A percentile compares a stretch with the other conserved stretches of the same genome.
phyloP scores from a whole-genome alignment of 2,113 vertebrate species.

The Psilopogon haemacephalus region DNA sequence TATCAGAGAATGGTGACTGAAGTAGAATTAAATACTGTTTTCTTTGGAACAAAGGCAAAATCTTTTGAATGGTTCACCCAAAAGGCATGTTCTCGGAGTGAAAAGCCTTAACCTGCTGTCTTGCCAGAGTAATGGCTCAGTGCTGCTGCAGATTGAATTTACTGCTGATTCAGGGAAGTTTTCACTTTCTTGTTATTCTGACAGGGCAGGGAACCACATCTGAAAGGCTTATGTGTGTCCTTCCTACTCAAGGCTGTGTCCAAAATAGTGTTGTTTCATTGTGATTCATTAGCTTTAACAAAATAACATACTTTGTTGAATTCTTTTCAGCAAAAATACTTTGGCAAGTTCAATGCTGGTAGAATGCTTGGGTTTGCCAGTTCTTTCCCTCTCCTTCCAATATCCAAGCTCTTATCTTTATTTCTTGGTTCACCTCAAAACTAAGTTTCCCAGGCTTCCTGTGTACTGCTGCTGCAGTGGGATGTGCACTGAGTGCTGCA shows the following conservation, averaged over 20 bases:
- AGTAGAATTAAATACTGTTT: not conserved
- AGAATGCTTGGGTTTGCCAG: not conserved
- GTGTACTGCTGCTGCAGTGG: not conserved
- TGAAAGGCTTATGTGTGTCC: not conserved
- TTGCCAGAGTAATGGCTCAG: not conserved
- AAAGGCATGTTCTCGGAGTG: not conserved
- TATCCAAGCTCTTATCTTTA: not conserved
- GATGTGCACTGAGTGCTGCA: not conserved
- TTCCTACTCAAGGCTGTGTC: not conserved
- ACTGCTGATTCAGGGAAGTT: not conserved
- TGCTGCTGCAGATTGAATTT: not conserved
- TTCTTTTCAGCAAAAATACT: not conserved
- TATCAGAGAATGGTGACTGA: not conserved
- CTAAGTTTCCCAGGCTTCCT: not conserved
- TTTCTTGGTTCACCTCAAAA: not conserved
- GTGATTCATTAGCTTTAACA: not conserved
- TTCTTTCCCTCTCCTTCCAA: not conserved
- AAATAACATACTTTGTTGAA: not conserved
- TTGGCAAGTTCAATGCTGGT: not conserved
- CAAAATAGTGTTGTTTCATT: accelerated
- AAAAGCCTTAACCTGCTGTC: not conserved
- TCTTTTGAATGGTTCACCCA: not conserved
- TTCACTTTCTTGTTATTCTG: not conserved
- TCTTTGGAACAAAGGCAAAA: not conserved
- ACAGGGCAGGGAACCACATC: not conserved